Conservation (phyloP, 2,797 vertebrate species). For the Scolopax bukidnonensis region DNA sequence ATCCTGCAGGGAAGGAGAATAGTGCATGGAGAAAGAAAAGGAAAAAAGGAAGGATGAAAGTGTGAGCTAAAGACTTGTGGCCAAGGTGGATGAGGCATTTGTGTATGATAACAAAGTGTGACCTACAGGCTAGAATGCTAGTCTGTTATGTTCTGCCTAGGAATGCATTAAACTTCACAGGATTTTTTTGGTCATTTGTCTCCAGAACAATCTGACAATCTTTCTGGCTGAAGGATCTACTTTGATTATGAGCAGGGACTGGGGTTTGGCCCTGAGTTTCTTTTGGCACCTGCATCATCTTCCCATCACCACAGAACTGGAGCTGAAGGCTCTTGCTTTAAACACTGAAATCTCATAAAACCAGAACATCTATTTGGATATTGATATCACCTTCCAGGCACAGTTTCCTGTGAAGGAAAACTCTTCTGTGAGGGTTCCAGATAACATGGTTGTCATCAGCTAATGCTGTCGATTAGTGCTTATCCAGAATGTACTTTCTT, state of each 20-base stretch:
- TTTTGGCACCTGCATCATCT: not conserved
- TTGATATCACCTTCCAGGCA: not conserved
- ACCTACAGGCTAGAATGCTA: not conserved
- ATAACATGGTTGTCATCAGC: not conserved
- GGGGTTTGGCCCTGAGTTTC: not conserved
- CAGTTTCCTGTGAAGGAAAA: not conserved
- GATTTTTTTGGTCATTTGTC: not conserved
- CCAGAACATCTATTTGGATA: not conserved
- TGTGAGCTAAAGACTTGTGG: not conserved
- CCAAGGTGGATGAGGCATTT: not conserved
- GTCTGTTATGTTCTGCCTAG: not conserved
- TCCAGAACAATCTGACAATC: not conserved
- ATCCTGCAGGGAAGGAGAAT: not conserved
- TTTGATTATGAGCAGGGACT: not conserved
- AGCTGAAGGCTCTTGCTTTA: not conserved
- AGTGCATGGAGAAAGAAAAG: not conserved
- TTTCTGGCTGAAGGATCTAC: not conserved
- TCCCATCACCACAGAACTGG: not conserved
- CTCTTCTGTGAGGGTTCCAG: not conserved
- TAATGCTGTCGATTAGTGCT: not conserved
- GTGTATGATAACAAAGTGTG: not conserved
- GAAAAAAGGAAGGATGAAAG: not conserved
- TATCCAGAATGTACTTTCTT: not conserved
- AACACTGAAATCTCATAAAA: not conserved
- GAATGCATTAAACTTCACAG: not conserved